Evolutionary conservation across 1,140 invertebrate species (phyloP), one percentile per base, ranked within the genome.

Genomic region (Maniola jurtina): DNA sequence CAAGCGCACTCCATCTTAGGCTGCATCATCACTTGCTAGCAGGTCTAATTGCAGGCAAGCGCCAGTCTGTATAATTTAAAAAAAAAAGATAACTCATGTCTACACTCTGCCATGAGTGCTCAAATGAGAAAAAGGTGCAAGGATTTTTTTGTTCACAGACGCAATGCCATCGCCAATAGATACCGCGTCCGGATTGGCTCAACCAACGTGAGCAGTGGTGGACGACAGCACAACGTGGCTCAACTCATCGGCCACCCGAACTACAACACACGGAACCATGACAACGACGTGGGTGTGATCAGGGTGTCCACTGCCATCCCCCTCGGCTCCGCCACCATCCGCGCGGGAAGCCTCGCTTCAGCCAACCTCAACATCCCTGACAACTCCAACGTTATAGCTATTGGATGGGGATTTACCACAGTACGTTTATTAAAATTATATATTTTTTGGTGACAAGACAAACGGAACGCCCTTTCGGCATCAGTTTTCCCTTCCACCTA

Each of bases 151-250:
- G 10, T 9, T 48, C 13, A n/a, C n/a, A 48, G 45, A 14, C 13
- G 10, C 11, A 14, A 6, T 14, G 14, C 5, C 13, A 10, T 6
- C 1, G 13, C 14, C 1, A n/a, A 6, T n/a, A 48, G 6, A 6
- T 15, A 14, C 10, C 69, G 69, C 7, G 48, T 65, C 34, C 69
- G 76, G 13, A 55, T 72, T 11, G 73, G 70, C 9, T 75, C 73
- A 10, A 67, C 67, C 15, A 66, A 63, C 35, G 67, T 67, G 13
- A 66, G 38, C 52, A 72, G 67, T 47, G 73, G 71, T n/a, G 71
- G 66, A 3, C 33, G n/a, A 11, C 35, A 66, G 13, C 66, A 66
- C 36, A n/a, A 42, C 11, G 38, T 71, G 5, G 40, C 48, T 9
- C 42, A 58, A 54, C 9, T 70, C 6, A 64, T 66, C n/a, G 35